These are phyloP conservation scores for Parnassius mnemosyne DNA, from an alignment of 2,888 invertebrate species.

Conservation along the genomic window DNA sequence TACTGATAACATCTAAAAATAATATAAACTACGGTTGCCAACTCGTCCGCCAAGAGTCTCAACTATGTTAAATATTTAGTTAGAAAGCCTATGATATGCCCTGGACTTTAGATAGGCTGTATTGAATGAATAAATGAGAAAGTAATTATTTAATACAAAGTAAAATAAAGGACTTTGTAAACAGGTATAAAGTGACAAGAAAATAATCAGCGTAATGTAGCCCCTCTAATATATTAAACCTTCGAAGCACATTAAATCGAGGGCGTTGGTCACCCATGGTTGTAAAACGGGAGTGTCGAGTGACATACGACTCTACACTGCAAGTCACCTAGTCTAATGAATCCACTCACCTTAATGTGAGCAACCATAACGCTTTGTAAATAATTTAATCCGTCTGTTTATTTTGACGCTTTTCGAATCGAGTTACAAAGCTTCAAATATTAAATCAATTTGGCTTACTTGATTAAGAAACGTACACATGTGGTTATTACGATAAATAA, in stretches of 20 bases:
- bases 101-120: no score
- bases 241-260: constrained; percentile 47
- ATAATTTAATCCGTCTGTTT: constrained; percentile 64
- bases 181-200: constrained; percentile 50
- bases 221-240: constrained; percentile 42
- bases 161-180: constrained; percentile 44
- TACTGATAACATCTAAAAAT: no score
- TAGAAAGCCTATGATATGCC: no score
- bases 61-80: no score
- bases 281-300: constrained; percentile 44
- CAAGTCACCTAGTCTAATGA: constrained; percentile 75
- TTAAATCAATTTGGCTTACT: constrained; percentile 38
- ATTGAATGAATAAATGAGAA: background rate
- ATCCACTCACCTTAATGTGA: constrained; percentile 55
- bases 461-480: constrained; percentile 23
- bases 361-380: constrained; percentile 48
- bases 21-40: no score
- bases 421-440: constrained; percentile 42
- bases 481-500: constrained; percentile 13
- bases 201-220: constrained; percentile 68
- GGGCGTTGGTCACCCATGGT: constrained; percentile 39
- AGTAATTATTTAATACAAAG: constrained; percentile 34
- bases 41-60: no score
- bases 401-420: constrained; percentile 60
- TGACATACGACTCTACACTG: constrained; percentile 56